Conservation (phyloP, 2,797 vertebrate genomes). For the Valencia hispanica region DNA sequence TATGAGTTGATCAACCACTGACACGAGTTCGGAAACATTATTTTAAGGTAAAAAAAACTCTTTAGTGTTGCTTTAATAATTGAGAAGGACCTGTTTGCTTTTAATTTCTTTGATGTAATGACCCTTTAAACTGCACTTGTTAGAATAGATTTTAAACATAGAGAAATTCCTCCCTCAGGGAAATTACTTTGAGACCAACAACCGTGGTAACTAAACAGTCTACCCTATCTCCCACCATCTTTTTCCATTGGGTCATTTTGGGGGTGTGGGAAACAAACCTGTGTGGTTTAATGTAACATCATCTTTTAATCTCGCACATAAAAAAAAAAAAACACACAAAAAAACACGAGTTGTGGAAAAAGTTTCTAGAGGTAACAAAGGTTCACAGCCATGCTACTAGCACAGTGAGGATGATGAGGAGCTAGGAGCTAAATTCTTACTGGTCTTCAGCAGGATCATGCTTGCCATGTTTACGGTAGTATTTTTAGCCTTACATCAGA, state of each 20-base stretch:
- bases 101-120: conserved; percentile 66
- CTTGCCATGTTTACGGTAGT: conserved; percentile 7
- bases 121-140: conserved; percentile 63
- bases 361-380: conserved; percentile 33
- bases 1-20: too few relatives aligned
- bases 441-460: conserved; percentile 16
- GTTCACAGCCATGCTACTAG: conserved; percentile 8
- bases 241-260: conserved; percentile 75
- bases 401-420: neutral
- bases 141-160: conserved; percentile 58
- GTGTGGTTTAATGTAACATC: conserved; percentile 61
- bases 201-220: conserved; percentile 61
- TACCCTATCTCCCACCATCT: conserved; percentile 72
- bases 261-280: conserved; percentile 43
- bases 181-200: conserved; percentile 64
- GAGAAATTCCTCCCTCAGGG: conserved; percentile 54
- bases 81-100: conserved; percentile 38
- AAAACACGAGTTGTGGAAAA: conserved; percentile 35
- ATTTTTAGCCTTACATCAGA: neutral
- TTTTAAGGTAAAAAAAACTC: too few relatives aligned
- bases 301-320: conserved; percentile 46
- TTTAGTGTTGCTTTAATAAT: too few relatives aligned
- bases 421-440: conserved; percentile 8
- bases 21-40: too few relatives aligned
- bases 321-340: neutral